phyloP scores from a whole-genome alignment of 1,140 invertebrate genomes.

The Heterodera carotae region DNA sequence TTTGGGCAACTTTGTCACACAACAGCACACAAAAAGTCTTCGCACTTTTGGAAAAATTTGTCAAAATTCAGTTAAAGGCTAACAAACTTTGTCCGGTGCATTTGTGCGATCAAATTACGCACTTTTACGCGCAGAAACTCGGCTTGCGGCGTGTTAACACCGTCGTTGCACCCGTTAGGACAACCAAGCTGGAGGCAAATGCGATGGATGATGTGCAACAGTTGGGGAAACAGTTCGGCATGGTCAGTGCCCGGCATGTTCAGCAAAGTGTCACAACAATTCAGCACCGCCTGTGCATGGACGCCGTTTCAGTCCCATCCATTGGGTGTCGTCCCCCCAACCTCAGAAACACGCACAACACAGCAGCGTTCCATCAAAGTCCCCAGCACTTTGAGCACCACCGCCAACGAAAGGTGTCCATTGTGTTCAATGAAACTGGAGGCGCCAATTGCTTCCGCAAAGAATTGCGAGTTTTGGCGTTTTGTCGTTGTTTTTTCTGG shows the following conservation, averaged over 20 bases:
- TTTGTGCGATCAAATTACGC: constrained; percentile 75
- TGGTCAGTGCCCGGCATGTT: constrained; percentile 49
- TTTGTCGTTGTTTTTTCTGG: neutral
- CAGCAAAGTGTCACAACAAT: constrained; percentile 56
- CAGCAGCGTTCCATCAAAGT: constrained; percentile 48
- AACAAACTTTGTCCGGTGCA: constrained; percentile 71
- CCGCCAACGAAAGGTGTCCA: constrained; percentile 85
- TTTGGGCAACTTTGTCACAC: constrained; percentile 75
- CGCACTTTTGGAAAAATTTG: constrained; percentile 2
- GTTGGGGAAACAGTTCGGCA: constrained; percentile 63
- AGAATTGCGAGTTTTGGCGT: constrained; percentile 20
- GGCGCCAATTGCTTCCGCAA: constrained; percentile 79
- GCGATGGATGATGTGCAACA: constrained; percentile 70
- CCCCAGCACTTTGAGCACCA: constrained; percentile 76
- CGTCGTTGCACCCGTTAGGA: constrained; percentile 82
- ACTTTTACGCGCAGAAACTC: constrained; percentile 85
- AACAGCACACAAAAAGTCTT: neutral
- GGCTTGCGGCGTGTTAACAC: constrained; percentile 77
- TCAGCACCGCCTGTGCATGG: constrained; percentile 48
- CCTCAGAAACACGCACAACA: constrained; percentile 54
- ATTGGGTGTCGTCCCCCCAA: too few species aligned
- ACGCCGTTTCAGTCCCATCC: constrained; percentile 36
- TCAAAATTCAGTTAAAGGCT: constrained; percentile 52
- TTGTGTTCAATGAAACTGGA: constrained; percentile 88
- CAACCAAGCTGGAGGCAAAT: constrained; percentile 88